These are phyloP conservation scores for Euphysa ruthae DNA, from an alignment of 30 jellyfish, hydroid and myxozoan genomes.

Conservation along the genomic window DNA sequence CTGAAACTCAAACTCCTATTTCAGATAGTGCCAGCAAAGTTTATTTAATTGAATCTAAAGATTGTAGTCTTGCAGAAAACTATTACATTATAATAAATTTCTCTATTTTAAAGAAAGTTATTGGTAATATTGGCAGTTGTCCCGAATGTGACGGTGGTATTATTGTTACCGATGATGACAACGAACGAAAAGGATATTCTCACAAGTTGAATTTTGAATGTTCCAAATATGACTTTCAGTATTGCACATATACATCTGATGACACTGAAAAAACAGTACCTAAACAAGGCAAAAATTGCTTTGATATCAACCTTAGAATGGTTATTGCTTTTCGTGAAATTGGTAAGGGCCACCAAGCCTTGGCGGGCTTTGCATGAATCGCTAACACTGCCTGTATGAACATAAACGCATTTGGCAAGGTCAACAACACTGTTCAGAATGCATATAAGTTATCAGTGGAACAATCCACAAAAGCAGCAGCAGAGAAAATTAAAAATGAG, in stretches of 20 bases:
- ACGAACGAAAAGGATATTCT: neutral
- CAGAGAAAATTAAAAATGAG: neutral
- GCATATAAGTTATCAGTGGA: neutral
- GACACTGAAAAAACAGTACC: neutral
- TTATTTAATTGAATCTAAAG: neutral
- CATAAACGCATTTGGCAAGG: neutral
- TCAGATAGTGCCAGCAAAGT: neutral
- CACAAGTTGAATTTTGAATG: neutral
- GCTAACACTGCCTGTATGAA: neutral
- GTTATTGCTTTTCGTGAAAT: no score
- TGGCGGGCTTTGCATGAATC: neutral
- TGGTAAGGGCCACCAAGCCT: neutral
- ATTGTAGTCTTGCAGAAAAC: neutral
- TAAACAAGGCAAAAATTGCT: neutral
- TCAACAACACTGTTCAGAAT: neutral
- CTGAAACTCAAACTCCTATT: neutral
- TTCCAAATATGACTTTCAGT: neutral
- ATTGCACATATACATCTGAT: neutral
- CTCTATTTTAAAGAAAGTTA: conserved; percentile 1
- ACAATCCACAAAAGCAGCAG: neutral
- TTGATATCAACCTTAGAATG: neutral
- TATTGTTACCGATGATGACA: neutral
- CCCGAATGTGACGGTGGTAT: neutral
- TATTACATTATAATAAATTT: neutral
- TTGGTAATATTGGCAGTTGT: neutral